Evolutionary conservation across 2,113 vertebrate genomes (phyloP), one percentile per base, ranked within the genome.

Genomic region (Eonycteris spelaea): DNA sequence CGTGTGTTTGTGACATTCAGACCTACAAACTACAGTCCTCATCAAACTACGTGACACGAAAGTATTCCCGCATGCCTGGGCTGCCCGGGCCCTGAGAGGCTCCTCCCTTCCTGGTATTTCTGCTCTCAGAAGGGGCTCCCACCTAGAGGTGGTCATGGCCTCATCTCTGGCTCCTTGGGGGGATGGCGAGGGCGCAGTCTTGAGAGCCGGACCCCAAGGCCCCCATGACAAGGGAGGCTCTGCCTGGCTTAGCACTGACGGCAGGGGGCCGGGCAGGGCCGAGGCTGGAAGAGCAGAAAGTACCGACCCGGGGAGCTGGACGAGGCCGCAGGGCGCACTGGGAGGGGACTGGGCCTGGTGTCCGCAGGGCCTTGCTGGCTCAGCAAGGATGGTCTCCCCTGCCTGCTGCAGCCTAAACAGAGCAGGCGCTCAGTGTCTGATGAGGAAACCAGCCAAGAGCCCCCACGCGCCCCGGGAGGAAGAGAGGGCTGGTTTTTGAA

Each of bases 261-360:
- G 10, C n/a, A 1, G n/a, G 18, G n/a, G 85, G 30, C 13, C 21
- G 18, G 40, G 87, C 59, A 26, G 24, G 73, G 19, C 80, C 13
- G n/a, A 65, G 35, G 45, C 43, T 40, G 18, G 15, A 59, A 5
- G n/a, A 9, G 51, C 35, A 57, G 14, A 26, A n/a, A 28, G 28
- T n/a, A 14, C 0, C 4, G 48, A 24, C 2, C 57, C 1, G 4
- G n/a, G 83, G 21, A 14, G 35, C 24, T 2, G 38, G 45, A 2
- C 0, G 0, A 59, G 48, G 48, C 11, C 14, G 30, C 71, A 1
- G 0, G 3, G 2, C 1, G 0, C 4, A 19, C 12, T 0, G 0
- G 79, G 15, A 43, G 43, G 57, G 35, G 74, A 6, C 22, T 35
- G 1, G 24, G 43, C 18, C 33, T 57, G 26, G 80, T 51, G 43